A percentile compares a stretch with the other conserved stretches of the same genome.
These are phyloP conservation scores for Poeciliopsis paucimaculata DNA, from an alignment of 2,797 vertebrate genomes.

Conservation along the genomic window DNA sequence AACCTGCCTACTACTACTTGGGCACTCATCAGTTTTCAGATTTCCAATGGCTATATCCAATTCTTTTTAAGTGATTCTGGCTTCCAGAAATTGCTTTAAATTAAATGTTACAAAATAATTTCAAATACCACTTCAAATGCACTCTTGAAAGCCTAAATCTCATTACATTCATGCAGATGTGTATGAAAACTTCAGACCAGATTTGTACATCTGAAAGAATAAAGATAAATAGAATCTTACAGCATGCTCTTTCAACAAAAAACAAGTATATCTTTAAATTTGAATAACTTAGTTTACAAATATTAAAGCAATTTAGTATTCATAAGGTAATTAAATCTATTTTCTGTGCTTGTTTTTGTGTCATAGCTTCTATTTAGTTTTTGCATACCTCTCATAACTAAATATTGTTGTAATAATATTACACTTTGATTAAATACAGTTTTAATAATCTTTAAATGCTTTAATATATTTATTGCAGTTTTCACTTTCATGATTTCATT, in stretches of 20 bases:
- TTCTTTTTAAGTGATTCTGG: not conserved
- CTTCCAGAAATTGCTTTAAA: too few species aligned
- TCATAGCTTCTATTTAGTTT: constrained; percentile 8
- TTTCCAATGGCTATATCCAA: not conserved
- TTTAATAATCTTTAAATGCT: not conserved
- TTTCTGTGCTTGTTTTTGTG: constrained; percentile 20
- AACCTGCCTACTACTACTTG: not conserved
- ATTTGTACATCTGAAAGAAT: not conserved
- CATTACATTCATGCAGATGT: not conserved
- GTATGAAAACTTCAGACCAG: not conserved
- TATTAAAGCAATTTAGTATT: not conserved
- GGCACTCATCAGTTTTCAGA: not conserved
- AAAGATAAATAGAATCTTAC: not conserved
- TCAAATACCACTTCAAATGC: not conserved
- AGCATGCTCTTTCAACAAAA: not conserved
- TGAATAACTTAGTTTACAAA: not conserved
- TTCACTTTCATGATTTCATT: constrained; percentile 5
- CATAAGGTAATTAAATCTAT: not conserved
- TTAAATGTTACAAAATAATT: not conserved
- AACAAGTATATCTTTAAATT: not conserved
- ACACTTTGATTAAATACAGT: not conserved
- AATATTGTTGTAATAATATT: not conserved
- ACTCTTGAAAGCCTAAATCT: not conserved
- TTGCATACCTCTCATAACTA: constrained; percentile 6
- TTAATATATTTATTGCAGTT: not conserved